Conservation (phyloP, 2,113 vertebrate species). For the Pachyramphus minor region DNA sequence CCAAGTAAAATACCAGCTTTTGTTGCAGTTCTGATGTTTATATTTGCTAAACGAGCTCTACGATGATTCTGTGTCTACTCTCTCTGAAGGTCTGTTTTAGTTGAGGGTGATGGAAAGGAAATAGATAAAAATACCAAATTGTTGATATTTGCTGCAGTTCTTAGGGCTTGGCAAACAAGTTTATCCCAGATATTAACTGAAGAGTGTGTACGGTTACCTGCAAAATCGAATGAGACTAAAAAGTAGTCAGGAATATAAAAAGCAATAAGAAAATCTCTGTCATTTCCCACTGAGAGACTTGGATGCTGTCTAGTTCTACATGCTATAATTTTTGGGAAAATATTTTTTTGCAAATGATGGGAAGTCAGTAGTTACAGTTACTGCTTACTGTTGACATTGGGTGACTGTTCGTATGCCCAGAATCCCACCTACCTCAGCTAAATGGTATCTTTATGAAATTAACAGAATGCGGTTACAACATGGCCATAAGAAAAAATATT, state of each 20-base stretch:
- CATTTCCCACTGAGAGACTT: slow-evolving; percentile 53
- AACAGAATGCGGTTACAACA: slow-evolving; percentile 64
- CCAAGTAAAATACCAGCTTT: neutral
- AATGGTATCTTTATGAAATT: slow-evolving; percentile 83
- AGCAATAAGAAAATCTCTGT: slow-evolving; percentile 66
- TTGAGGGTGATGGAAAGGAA: neutral
- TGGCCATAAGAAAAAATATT: slow-evolving; percentile 61
- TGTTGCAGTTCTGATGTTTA: neutral
- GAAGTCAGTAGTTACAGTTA: slow-evolving; percentile 73
- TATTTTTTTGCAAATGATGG: slow-evolving; percentile 72
- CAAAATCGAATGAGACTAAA: slow-evolving; percentile 35
- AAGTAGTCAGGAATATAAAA: neutral
- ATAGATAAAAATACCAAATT: neutral
- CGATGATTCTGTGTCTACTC: fast-evolving
- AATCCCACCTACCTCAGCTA: slow-evolving; percentile 80
- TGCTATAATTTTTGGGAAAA: slow-evolving; percentile 70
- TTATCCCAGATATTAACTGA: neutral
- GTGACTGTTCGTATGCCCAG: slow-evolving; percentile 71
- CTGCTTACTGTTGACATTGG: slow-evolving; percentile 70
- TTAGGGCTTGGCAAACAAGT: neutral
- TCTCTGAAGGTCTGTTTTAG: neutral
- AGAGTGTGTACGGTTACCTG: neutral
- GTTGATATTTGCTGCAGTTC: neutral
- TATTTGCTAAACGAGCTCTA: neutral
- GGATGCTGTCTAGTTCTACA: slow-evolving; percentile 66